These are phyloP conservation scores for Chrysomela aeneicollis DNA, from an alignment of 2,888 invertebrate species.

Conservation along the genomic window DNA sequence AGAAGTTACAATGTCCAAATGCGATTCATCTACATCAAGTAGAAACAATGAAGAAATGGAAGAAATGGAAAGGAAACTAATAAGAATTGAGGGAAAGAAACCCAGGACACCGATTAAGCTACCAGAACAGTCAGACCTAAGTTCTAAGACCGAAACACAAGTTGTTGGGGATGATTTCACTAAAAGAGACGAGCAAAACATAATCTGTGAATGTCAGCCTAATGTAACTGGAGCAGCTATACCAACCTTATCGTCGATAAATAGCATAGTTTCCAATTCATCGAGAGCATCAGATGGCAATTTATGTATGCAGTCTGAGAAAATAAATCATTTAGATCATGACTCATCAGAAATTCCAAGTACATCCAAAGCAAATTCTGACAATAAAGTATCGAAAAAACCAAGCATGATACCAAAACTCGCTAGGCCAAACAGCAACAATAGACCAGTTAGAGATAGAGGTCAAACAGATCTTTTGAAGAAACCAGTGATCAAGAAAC, in stretches of 20 bases:
- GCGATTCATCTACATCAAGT: neutral
- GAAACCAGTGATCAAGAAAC: neutral
- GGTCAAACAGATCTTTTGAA: slow-evolving; percentile 1
- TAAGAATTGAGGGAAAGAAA: slow-evolving; percentile 27
- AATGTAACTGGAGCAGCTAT: slow-evolving; percentile 48
- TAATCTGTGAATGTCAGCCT: slow-evolving; percentile 48
- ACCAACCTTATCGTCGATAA: slow-evolving; percentile 29
- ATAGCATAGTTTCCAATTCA: slow-evolving; percentile 4
- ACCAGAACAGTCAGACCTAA: slow-evolving; percentile 21
- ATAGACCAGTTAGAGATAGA: slow-evolving; percentile 7
- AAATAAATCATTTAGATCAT: neutral
- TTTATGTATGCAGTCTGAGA: neutral
- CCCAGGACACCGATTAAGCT: slow-evolving; percentile 34
- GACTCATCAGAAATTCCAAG: neutral
- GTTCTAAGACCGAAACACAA: slow-evolving; percentile 31
- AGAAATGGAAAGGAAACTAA: slow-evolving; percentile 4
- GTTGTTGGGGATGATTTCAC: slow-evolving; percentile 41
- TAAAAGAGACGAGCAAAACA: slow-evolving; percentile 33
- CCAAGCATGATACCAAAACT: slow-evolving; percentile 30
- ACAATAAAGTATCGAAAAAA: slow-evolving; percentile 16
- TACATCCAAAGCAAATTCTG: neutral
- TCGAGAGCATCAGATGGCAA: neutral
- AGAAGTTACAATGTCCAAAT: neutral
- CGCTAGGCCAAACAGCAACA: slow-evolving; percentile 8
- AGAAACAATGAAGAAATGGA: slow-evolving; percentile 10